Percentiles rank a stretch among this genome's conserved stretches.
Conservation (phyloP, 2,888 invertebrate species). For the Venusia cambrica region DNA sequence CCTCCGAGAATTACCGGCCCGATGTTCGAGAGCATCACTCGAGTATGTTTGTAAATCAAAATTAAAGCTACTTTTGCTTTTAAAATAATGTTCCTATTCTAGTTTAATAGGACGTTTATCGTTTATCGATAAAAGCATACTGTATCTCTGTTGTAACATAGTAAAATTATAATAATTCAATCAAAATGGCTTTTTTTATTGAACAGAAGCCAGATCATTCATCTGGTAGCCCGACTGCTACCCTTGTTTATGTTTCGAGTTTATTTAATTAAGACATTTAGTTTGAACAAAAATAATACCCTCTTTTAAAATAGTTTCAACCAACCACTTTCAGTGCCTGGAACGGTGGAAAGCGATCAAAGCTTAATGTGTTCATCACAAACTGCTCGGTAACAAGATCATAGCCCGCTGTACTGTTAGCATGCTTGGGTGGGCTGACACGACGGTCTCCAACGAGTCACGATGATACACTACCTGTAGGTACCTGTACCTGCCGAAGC, state of each 20-base stretch:
- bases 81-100: constrained; percentile 3
- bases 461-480: constrained; percentile 61
- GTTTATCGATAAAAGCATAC: too few relatives aligned
- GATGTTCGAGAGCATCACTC: constrained; percentile 7
- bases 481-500: constrained; percentile 48
- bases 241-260: too few relatives aligned
- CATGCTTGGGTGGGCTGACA: constrained; percentile 59
- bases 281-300: too few relatives aligned
- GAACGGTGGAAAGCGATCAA: constrained; percentile 13
- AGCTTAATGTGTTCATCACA: constrained; percentile 19
- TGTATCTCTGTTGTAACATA: too few relatives aligned
- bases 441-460: constrained; percentile 55
- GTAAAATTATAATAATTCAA: too few relatives aligned
- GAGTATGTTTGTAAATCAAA: constrained; percentile 6
- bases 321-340: constrained; percentile 6
- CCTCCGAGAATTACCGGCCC: constrained; percentile 20
- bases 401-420: constrained; percentile 30
- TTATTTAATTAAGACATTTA: too few relatives aligned
- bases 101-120: too few relatives aligned
- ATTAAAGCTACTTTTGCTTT: constrained; percentile 19
- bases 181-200: too few relatives aligned
- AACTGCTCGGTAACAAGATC: constrained; percentile 19
- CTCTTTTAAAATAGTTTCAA: too few relatives aligned
- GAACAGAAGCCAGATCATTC: too few relatives aligned
- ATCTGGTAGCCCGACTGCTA: too few relatives aligned